A percentile compares a stretch with the other conserved stretches of the same genome.
phyloP scores from a whole-genome alignment of 64 coral and sea anemone species.

The Actinia tenebrosa region DNA sequence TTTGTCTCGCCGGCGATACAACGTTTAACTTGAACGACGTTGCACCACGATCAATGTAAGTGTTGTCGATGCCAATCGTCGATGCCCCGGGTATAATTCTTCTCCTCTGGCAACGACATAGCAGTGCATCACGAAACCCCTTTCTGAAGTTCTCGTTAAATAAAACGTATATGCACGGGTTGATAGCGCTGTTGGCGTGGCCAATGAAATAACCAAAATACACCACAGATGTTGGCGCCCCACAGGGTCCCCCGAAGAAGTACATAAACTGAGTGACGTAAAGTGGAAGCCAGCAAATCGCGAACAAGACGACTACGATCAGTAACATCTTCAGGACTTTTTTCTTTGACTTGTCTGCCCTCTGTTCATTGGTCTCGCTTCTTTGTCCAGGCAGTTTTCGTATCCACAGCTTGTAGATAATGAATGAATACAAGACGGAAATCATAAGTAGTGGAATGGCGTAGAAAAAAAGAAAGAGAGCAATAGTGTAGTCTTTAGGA shows the following conservation, averaged over 20 bases:
- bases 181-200: slow-evolving; percentile 73
- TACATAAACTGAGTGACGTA: slow-evolving; percentile 53
- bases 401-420: slow-evolving; percentile 78
- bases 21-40: not conserved
- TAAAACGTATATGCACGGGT: slow-evolving; percentile 72
- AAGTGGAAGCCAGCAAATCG: slow-evolving; percentile 72
- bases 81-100: slow-evolving; percentile 22
- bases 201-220: slow-evolving; percentile 59
- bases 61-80: slow-evolving; percentile 23
- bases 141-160: slow-evolving; percentile 80
- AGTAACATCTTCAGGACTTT: slow-evolving; percentile 79
- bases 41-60: not conserved
- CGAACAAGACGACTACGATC: slow-evolving; percentile 67
- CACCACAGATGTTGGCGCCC: not conserved
- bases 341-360: slow-evolving; percentile 66
- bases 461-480: slow-evolving; percentile 66
- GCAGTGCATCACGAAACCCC: slow-evolving; percentile 56
- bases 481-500: slow-evolving; percentile 49
- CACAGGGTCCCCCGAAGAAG: slow-evolving; percentile 38
- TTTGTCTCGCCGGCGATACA: not conserved
- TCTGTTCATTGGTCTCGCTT: slow-evolving; percentile 59
- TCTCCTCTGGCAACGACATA: slow-evolving; percentile 40
- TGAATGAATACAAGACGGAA: slow-evolving; percentile 38
- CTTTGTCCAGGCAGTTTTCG: slow-evolving; percentile 79
- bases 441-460: slow-evolving; percentile 53